Evolutionary conservation across 2,888 invertebrate species (phyloP).

Genomic region (Venustoraphidia nigricollis): DNA sequence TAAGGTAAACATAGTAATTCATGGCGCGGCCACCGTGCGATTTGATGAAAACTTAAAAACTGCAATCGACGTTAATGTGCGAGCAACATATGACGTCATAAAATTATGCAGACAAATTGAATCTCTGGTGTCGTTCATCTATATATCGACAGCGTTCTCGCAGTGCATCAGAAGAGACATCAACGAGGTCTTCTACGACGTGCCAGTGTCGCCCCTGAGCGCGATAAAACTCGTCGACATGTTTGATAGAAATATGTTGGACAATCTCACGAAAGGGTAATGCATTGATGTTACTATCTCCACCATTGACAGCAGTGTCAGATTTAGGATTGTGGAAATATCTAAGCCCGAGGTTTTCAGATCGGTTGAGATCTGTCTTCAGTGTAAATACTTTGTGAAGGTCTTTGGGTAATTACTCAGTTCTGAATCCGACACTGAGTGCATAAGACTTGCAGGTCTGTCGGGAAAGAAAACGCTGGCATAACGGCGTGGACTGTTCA

Average conservation of each 20-base stretch:
- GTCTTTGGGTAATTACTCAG: too few relatives aligned
- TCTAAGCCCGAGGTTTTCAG: too few relatives aligned
- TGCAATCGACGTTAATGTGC: constrained; percentile 5
- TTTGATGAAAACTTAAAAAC: constrained; percentile 7
- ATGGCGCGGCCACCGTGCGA: constrained; percentile 7
- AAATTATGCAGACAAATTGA: not conserved
- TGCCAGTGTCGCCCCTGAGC: constrained; percentile 25
- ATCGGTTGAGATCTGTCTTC: too few relatives aligned
- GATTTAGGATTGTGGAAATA: too few relatives aligned
- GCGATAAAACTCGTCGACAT: constrained; percentile 27
- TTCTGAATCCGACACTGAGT: too few relatives aligned
- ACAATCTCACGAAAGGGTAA: constrained; percentile 23
- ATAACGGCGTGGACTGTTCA: too few relatives aligned
- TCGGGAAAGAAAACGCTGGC: too few relatives aligned
- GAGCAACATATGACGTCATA: constrained; percentile 1
- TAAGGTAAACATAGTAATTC: constrained; percentile 2
- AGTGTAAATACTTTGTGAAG: too few relatives aligned
- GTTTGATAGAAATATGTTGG: constrained; percentile 26
- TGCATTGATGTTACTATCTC: constrained; percentile 5
- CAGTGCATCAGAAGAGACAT: constrained; percentile 38
- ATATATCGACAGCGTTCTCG: constrained; percentile 50
- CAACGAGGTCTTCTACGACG: constrained; percentile 36
- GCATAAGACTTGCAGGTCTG: too few relatives aligned
- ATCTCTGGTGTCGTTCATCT: constrained; percentile 25
- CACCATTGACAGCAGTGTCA: too few relatives aligned